Evolutionary conservation across 2,888 invertebrate genomes (phyloP).

Genomic region (Lithodes maja): DNA sequence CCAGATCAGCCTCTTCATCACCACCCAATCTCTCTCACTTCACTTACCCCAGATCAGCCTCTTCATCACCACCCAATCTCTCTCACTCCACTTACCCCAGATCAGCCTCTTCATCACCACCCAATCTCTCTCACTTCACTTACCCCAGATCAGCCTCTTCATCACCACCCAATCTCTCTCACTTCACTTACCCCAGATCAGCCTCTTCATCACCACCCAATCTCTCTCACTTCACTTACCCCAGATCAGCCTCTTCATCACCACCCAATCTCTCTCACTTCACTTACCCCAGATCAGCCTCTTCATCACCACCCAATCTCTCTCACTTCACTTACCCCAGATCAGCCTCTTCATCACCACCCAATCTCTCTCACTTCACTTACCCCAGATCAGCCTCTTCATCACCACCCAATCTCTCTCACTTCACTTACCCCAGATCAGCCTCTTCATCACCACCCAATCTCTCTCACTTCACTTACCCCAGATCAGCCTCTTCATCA

Average conservation of each 20-base stretch:
- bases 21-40: background rate
- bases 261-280: background rate
- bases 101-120: background rate
- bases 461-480: background rate
- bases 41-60: background rate
- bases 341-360: background rate
- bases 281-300: background rate
- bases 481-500: background rate
- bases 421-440: background rate
- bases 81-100: background rate
- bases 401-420: background rate
- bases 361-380: background rate
- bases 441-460: background rate
- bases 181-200: background rate
- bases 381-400: background rate
- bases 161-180: background rate
- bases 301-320: background rate
- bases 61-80: background rate
- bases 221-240: background rate
- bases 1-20: background rate
- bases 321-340: background rate
- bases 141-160: background rate
- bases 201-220: background rate
- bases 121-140: background rate
- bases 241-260: background rate